Conservation (phyloP, 2,888 invertebrate genomes). For the Lasioglossum figueresi region DNA sequence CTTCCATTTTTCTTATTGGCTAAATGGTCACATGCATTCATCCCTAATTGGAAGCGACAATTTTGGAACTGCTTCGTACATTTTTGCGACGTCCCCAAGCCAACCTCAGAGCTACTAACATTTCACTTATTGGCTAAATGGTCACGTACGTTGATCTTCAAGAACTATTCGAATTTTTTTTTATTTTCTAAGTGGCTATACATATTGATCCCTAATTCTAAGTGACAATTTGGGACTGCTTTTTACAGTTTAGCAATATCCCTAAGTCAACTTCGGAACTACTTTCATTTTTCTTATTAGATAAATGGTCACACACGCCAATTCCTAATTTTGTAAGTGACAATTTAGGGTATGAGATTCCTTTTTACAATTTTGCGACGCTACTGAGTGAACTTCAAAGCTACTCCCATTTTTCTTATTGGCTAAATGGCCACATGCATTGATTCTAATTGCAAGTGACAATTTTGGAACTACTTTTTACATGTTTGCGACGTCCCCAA, state of each 20-base stretch:
- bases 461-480: too few species aligned
- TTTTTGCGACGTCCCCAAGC: neutral
- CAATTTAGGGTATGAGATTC: neutral
- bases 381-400: too few species aligned
- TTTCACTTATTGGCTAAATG: neutral
- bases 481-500: too few species aligned
- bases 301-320: neutral
- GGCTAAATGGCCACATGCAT: too few species aligned
- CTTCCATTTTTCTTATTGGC: slow-evolving; percentile 11
- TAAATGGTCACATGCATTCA: neutral
- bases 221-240: neutral
- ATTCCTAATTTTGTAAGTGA: neutral
- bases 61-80: neutral
- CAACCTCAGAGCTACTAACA: accelerated
- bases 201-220: neutral
- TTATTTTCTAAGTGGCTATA: too few species aligned
- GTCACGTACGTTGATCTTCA: neutral
- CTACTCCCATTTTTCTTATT: slow-evolving; percentile 12
- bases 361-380: neutral
- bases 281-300: neutral
- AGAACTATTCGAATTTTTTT: too few species aligned
- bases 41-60: neutral
- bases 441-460: too few species aligned
- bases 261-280: neutral
- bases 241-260: neutral